Evolutionary conservation across 2,113 vertebrate genomes (phyloP), one percentile per base, ranked within the genome.

Genomic region (Amblyornis subalaris): DNA sequence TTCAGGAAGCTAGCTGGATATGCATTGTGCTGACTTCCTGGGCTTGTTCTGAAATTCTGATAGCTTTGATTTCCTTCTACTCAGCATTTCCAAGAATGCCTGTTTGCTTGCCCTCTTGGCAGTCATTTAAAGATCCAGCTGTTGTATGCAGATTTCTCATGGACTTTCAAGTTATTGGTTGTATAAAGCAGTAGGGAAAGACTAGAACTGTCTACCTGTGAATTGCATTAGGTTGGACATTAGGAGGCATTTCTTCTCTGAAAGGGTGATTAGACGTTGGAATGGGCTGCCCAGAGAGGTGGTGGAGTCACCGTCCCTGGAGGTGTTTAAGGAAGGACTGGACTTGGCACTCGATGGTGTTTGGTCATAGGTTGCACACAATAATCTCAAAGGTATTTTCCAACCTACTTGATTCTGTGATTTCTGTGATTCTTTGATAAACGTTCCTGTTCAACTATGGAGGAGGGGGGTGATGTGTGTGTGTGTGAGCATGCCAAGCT

Each of bases 401-500:
- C 36, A 36, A 0, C 21, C 51, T 44, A 33, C 6, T 12, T 51
- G 31, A 60, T 35, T 22, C 21, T 21, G 35, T 62, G 47, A 20
- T 51, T 71, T 53, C 66, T 61, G 55, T 84, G 58, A 6, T 55
- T 47, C 58, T 84, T 31, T 51, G 53, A 31, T 31, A 31, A 11
- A 18, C 9, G 5, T 51, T 58, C 11, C 36, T 29, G 15, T 44
- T 38, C 7, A 14, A 14, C 16, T 10, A 15, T 42, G 42, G 12
- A 7, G 29, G 2, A 14, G n/a, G n/a, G n/a, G n/a, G n/a, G n/a
- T n/a, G n/a, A 0, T 7, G 12, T 6, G 36, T 24, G 23, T 54
- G 33, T 31, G 6, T 0, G 2, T 0, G 0, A 24, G 21, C 1
- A 0, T 25, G 7, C 31, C 19, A 28, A 35, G 18, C 24, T 42